phyloP scores from a whole-genome alignment of 1,140 invertebrate species.

The Bombus polaris region DNA sequence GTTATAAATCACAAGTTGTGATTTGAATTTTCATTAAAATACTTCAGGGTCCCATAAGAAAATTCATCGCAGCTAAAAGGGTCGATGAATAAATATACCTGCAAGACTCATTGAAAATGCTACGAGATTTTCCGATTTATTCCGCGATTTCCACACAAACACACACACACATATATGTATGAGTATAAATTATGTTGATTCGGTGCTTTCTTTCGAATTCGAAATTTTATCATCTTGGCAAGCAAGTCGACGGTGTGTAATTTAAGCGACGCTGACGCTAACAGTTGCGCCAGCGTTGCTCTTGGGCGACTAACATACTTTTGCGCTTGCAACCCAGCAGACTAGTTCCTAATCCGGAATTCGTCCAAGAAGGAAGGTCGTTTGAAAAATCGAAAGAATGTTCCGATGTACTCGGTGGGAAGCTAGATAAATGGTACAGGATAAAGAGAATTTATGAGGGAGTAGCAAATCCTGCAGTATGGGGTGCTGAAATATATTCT shows the following conservation, averaged over 20 bases:
- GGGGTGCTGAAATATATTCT: slow-evolving; percentile 15
- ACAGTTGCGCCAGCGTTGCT: slow-evolving; percentile 24
- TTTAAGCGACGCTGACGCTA: slow-evolving; percentile 32
- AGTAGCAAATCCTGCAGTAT: slow-evolving; percentile 4
- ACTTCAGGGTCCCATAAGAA: not conserved
- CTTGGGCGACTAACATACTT: slow-evolving; percentile 54
- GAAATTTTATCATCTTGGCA: slow-evolving; percentile 30
- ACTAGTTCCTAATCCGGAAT: slow-evolving; percentile 24
- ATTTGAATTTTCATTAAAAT: not conserved
- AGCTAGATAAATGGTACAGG: slow-evolving; percentile 49
- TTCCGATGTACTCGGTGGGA: slow-evolving; percentile 44
- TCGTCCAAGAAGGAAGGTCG: slow-evolving; percentile 23
- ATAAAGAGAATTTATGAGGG: slow-evolving; percentile 49
- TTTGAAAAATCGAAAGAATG: slow-evolving; percentile 56
- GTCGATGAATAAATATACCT: not conserved
- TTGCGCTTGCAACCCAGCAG: slow-evolving; percentile 8
- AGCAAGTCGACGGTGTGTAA: slow-evolving; percentile 11
- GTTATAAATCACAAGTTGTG: not conserved
- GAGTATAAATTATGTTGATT: not conserved
- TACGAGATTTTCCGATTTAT: not conserved
- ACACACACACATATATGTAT: too few species aligned
- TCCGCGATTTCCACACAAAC: too few species aligned
- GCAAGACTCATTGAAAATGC: not conserved
- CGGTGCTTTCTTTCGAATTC: slow-evolving; percentile 8
- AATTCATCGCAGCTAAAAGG: not conserved